A percentile compares a stretch with the other conserved stretches of the same genome.
Evolutionary conservation across 2,888 invertebrate genomes (phyloP).

Genomic region (Drosophila lacicola): DNA sequence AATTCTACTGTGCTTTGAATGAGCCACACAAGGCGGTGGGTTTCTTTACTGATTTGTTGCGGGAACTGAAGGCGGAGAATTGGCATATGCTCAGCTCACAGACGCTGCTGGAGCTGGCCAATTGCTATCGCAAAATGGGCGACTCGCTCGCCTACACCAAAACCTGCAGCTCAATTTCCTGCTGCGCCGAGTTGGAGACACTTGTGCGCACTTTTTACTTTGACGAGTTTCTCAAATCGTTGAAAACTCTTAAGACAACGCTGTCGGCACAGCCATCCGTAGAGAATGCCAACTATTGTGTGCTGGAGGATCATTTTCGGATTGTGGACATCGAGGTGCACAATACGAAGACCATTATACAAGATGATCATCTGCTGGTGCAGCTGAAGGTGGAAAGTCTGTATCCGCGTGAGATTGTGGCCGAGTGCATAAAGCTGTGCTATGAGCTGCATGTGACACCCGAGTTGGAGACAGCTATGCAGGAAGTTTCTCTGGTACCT

Average conservation of each 20-base stretch:
- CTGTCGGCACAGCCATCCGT: conserved; percentile 80
- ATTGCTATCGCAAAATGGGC: conserved; percentile 92
- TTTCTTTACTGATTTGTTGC: conserved; percentile 93
- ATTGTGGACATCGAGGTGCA: conserved; percentile 82
- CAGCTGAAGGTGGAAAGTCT: conserved; percentile 87
- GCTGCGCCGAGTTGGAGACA: conserved; percentile 90
- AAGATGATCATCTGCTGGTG: conserved; percentile 87
- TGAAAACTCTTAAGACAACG: conserved; percentile 84
- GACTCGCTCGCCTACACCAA: conserved; percentile 90
- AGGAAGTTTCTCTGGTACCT: conserved; percentile 37
- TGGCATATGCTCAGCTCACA: conserved; percentile 94
- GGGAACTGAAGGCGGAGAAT: conserved; percentile 94
- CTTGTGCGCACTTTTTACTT: conserved; percentile 91
- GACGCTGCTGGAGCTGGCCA: conserved; percentile 92
- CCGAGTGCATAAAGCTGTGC: conserved; percentile 88
- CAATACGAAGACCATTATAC: conserved; percentile 83
- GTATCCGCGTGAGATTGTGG: conserved; percentile 89
- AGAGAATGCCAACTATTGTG: conserved; percentile 83
- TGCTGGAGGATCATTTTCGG: conserved; percentile 86
- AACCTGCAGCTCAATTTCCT: conserved; percentile 92
- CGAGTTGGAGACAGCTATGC: conserved; percentile 49
- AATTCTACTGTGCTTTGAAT: conserved; percentile 94
- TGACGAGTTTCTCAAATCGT: conserved; percentile 92
- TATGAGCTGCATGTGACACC: conserved; percentile 86
- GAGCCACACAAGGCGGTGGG: conserved; percentile 95